Base-by-base conservation (phyloP, 2,888 invertebrate species). In the Baccha elongata region DNA sequence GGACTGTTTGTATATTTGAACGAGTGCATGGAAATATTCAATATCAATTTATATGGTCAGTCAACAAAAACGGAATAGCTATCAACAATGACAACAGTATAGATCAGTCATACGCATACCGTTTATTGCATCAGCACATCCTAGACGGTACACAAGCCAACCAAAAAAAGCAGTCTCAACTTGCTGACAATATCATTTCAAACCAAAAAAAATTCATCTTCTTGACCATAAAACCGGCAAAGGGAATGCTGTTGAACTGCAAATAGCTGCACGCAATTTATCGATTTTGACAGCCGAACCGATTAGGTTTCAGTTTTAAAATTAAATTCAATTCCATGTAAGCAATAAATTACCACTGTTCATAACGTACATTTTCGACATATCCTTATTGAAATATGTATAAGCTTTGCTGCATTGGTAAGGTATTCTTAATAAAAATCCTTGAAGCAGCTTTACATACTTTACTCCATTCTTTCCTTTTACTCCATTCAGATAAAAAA, bases 301-400 rank as follows among this genome's bases (percentile, higher is more conserved):
- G 23, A 40, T 40, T 15, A 15, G 3, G 21, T 40, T 40, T 21
- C 10, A 21, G 21, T 23, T 23, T 23, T 0, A 23, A 40, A 55
- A 40, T 21, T 35, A 1, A 55, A 37, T 58, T 23, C 40, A 23
- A 40, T 40, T 26, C 11, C 13, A 11, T 23, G 40, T 6, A 23
- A 6, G 8, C 55, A 21, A 58, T 58, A 58, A 58, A 58, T 58
- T 58, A 32, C 15, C 15, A 17, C 52, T 58, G 40, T 53, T 13
- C 37, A 32, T 32, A 32, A 32, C 3, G 8, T 32, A n/a, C 29
- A 1, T 32, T 32, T 8, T n/a, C n/a, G n/a, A n/a, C n/a, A n/a
- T n/a, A n/a, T n/a, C n/a, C n/a, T n/a, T n/a, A n/a, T n/a, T n/a
- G n/a, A n/a, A n/a, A n/a, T n/a, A n/a, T n/a, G n/a, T n/a, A n/a